phyloP scores from a whole-genome alignment of 1,140 invertebrate species.

The Aphaenogaster floridana region DNA sequence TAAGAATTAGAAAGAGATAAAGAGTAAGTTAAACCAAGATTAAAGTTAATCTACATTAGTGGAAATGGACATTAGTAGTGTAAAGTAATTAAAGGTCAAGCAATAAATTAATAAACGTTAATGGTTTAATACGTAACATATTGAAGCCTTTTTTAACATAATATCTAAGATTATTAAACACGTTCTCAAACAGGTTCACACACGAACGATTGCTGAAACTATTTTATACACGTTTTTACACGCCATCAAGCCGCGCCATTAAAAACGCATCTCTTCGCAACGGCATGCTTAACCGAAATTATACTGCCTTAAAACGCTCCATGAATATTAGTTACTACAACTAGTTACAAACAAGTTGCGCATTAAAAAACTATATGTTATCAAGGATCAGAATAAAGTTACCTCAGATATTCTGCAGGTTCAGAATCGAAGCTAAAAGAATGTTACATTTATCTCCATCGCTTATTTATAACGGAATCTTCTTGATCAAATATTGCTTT shows the following conservation, averaged over 20 bases:
- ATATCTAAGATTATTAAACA: not conserved
- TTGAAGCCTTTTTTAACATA: not conserved
- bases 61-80: not conserved
- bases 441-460: not conserved
- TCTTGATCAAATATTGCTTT: not conserved
- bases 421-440: not conserved
- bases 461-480: not conserved
- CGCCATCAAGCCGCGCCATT: not conserved
- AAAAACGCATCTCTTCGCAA: slow-evolving; percentile 10
- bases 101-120: slow-evolving; percentile 24
- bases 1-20: too few species aligned
- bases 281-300: not conserved
- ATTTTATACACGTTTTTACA: not conserved
- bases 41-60: too few species aligned
- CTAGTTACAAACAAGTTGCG: not conserved
- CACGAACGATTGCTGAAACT: not conserved
- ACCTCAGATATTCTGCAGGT: not conserved
- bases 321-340: slow-evolving; percentile 5
- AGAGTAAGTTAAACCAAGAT: too few species aligned
- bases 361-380: slow-evolving; percentile 1
- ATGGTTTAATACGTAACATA: not conserved
- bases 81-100: slow-evolving; percentile 3
- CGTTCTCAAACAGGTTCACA: not conserved
- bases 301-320: not conserved
- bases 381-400: not conserved